Percentiles rank a stretch among this genome's conserved stretches.
Evolutionary conservation across 1,140 invertebrate genomes (phyloP).

Genomic region (Pogonognathellus flavescens): DNA sequence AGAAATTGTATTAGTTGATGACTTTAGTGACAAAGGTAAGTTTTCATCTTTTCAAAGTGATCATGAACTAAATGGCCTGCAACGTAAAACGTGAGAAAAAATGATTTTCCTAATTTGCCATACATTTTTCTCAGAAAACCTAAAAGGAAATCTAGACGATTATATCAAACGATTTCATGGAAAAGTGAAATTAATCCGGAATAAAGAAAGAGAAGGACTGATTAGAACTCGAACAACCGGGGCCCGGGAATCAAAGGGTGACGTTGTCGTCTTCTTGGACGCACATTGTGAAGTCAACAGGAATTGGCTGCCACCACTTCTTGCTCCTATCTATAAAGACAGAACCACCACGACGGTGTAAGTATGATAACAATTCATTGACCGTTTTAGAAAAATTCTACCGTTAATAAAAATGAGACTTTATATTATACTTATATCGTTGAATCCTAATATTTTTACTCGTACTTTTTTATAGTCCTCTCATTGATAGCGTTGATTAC

Average conservation of each 20-base stretch:
- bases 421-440: too few species aligned
- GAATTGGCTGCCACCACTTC: slow-evolving; percentile 96
- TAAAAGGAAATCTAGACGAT: slow-evolving; percentile 89
- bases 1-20: slow-evolving; percentile 98
- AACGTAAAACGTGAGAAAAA: too few species aligned
- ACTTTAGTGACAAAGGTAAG: slow-evolving; percentile 97
- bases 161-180: slow-evolving; percentile 90
- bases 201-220: slow-evolving; percentile 88
- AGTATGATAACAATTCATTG: too few species aligned
- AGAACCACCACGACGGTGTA: slow-evolving; percentile 93
- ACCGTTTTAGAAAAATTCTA: too few species aligned
- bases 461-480: slow-evolving; percentile 25
- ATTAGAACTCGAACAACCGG: slow-evolving; percentile 93
- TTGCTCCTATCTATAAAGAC: slow-evolving; percentile 71
- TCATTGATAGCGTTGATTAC: slow-evolving; percentile 91
- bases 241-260: slow-evolving; percentile 92
- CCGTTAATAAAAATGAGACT: too few species aligned
- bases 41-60: too few species aligned
- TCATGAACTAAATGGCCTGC: too few species aligned
- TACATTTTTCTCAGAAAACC: slow-evolving; percentile 78
- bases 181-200: slow-evolving; percentile 89
- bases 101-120: not conserved
- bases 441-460: too few species aligned
- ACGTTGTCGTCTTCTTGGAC: slow-evolving; percentile 98
- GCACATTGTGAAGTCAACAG: slow-evolving; percentile 88